These are phyloP conservation scores for Macaca fascicularis DNA, from an alignment of 2,113 vertebrate genomes.

Conservation along the genomic window DNA sequence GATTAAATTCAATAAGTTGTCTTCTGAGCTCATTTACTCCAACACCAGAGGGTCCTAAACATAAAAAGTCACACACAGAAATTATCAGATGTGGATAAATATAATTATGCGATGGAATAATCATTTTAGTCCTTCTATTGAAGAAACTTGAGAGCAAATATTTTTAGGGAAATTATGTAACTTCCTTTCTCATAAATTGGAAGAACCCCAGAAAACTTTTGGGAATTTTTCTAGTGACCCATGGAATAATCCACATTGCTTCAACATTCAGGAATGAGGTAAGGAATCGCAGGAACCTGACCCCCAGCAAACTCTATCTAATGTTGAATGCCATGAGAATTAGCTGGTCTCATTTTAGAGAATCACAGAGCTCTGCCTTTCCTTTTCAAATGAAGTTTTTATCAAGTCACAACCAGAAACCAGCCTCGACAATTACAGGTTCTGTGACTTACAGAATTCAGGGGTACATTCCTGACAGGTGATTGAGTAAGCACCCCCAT, in stretches of 20 bases:
- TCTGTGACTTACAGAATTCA: not conserved
- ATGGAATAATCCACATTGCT: not conserved
- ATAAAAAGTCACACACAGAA: not conserved
- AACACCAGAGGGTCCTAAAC: constrained; percentile 93
- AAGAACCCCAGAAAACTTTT: not conserved
- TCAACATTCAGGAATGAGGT: not conserved
- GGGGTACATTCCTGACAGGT: not conserved
- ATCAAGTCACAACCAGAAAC: not conserved
- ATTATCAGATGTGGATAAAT: not conserved
- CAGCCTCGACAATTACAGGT: not conserved
- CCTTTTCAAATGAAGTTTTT: not conserved
- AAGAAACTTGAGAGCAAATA: not conserved
- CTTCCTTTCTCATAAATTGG: not conserved
- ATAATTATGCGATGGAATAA: not conserved
- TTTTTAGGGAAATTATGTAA: not conserved
- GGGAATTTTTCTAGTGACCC: not conserved
- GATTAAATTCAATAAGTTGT: constrained; percentile 90
- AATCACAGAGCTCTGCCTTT: not conserved
- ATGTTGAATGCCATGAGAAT: not conserved
- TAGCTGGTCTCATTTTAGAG: not conserved
- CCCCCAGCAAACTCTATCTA: not conserved
- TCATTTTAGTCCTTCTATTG: not conserved
- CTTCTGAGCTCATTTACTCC: constrained; percentile 95
- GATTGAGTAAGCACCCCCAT: not conserved
- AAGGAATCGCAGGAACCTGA: not conserved